Conservation (phyloP, 2,888 invertebrate genomes). For the Malthinus flaveolus region DNA sequence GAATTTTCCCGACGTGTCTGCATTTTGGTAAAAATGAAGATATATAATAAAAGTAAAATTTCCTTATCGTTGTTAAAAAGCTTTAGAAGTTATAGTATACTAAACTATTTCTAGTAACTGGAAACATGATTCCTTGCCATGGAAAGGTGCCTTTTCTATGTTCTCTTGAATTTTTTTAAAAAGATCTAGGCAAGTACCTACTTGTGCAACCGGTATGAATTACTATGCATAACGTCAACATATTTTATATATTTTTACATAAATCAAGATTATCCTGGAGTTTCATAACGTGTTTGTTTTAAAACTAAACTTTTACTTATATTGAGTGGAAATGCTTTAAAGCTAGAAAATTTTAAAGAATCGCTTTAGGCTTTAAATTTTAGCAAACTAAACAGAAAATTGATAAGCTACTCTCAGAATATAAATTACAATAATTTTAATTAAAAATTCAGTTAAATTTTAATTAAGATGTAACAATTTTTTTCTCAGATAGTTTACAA, state of each 20-base stretch:
- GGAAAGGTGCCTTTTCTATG: conserved; percentile 11
- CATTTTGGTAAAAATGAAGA: no score
- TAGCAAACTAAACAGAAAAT: no score
- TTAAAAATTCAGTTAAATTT: no score
- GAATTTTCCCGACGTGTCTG: no score
- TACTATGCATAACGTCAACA: conserved; percentile 20
- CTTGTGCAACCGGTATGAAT: conserved; percentile 14
- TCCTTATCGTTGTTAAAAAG: no score
- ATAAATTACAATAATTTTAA: no score
- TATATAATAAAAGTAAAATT: no score
- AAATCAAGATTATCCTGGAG: conserved; percentile 17
- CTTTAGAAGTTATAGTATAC: no score
- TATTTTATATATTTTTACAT: conserved; percentile 22
- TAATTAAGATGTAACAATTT: no score
- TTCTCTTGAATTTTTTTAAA: conserved; percentile 11
- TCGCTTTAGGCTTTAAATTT: no score
- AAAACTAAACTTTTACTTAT: conserved; percentile 1
- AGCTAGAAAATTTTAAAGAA: not conserved
- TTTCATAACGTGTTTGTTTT: conserved; percentile 2
- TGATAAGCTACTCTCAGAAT: no score
- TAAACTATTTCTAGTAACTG: not conserved
- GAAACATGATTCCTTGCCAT: conserved; percentile 13
- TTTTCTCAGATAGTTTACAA: no score
- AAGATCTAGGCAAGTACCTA: conserved; percentile 8
- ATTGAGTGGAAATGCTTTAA: not conserved